These are phyloP conservation scores for Spialia ferax DNA, from an alignment of 2,888 invertebrate species.

Conservation along the genomic window DNA sequence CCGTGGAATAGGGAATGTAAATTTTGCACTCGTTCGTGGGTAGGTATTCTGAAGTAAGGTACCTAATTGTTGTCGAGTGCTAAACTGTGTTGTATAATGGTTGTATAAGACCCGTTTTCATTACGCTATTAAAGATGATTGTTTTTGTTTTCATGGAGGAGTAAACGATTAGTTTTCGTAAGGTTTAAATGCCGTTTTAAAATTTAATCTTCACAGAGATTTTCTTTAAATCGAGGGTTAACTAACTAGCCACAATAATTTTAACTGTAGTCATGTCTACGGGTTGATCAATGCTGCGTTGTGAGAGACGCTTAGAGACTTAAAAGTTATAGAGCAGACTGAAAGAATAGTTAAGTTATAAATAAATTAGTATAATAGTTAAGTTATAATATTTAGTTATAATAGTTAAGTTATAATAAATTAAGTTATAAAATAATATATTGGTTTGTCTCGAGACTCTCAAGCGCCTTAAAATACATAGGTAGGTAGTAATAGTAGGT, in stretches of 20 bases:
- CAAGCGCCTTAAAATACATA: no score
- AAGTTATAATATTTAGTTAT: no score
- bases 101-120: constrained; percentile 28
- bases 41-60: neutral
- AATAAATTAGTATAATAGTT: no score
- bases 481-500: no score
- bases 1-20: constrained; percentile 28
- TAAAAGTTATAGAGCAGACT: no score
- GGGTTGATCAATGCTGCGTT: no score
- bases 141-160: neutral
- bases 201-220: neutral
- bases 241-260: neutral
- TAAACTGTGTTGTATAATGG: constrained; percentile 27
- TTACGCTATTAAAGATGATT: constrained; percentile 29
- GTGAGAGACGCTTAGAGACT: no score
- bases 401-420: no score
- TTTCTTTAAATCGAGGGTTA: neutral
- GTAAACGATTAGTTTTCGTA: constrained; percentile 23
- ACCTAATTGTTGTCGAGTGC: constrained; percentile 34
- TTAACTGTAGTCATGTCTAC: no score
- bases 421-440: no score
- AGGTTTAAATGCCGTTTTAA: neutral
- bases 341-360: no score
- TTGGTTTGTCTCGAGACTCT: no score
- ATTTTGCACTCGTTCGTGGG: constrained; percentile 17